A percentile compares a stretch with the other conserved stretches of the same genome.
Evolutionary conservation across 2,888 invertebrate species (phyloP).

Genomic region (Spodoptera exigua): DNA sequence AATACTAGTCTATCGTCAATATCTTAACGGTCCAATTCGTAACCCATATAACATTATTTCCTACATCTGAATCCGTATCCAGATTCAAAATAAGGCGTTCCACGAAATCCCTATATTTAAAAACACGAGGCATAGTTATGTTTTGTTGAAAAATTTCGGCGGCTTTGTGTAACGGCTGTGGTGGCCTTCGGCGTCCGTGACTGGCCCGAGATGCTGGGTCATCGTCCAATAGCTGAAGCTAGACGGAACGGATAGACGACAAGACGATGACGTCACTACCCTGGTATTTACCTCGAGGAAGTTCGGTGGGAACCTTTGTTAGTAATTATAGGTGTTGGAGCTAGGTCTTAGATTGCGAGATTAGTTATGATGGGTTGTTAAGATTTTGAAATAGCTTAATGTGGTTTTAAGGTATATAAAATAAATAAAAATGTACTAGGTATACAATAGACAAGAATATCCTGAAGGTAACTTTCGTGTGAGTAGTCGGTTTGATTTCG

Average conservation of each 20-base stretch:
- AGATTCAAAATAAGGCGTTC: no score
- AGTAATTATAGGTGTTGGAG: constrained; percentile 6
- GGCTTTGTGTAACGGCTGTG: constrained; percentile 56
- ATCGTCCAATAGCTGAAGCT: constrained; percentile 24
- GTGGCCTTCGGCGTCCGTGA: constrained; percentile 59
- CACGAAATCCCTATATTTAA: no score
- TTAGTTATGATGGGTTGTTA: not conserved
- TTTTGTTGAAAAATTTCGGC: constrained; percentile 46
- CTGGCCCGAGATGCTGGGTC: constrained; percentile 36
- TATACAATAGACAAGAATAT: no score
- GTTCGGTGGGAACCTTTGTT: constrained; percentile 41
- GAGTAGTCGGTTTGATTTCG: no score
- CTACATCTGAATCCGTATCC: no score
- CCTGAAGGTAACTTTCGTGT: no score
- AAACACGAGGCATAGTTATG: constrained; percentile 19
- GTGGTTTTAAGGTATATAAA: no score
- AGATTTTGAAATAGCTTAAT: no score
- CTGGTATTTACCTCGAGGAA: constrained; percentile 40
- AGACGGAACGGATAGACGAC: constrained; percentile 38
- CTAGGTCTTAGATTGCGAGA: constrained; percentile 12
- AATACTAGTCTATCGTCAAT: no score
- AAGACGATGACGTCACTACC: constrained; percentile 41
- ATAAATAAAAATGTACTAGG: no score
- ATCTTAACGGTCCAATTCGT: no score
- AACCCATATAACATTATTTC: no score